Base-by-base conservation (phyloP, 2,113 vertebrate genomes). In the Spermophilus dauricus region DNA sequence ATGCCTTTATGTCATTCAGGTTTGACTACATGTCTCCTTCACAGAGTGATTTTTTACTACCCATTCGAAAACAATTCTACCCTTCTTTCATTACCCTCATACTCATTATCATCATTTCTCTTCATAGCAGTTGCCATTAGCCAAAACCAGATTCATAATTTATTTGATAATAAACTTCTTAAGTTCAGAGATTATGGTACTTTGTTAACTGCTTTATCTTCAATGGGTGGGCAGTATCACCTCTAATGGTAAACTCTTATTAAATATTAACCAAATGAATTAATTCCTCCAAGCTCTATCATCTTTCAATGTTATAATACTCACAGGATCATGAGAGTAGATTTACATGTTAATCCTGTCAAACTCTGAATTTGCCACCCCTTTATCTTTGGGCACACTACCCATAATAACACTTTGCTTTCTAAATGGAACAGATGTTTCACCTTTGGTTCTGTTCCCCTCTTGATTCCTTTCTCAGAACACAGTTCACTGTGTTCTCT, bases 211-310 rank as follows among this genome's bases (percentile, higher is more conserved):
- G 20, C 6, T 85, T 88, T 72, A 37, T 75, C 48, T 89, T 70
- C 34, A 94, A 14, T 72, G 45, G 51, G 14, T 39, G 7, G 2
- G 14, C 2, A 92, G 9, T 26, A 5, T 32, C 32, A 84, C 42
- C 37, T 84, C 76, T 30, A 61, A 81, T 37, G 61, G 45, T 45
- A 91, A 95, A 61, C 70, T 9, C 39, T 92, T 42, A 88, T 86
- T 91, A 93, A 93, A 80, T 88, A 96, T 53, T 72, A 95, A 81
- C 30, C 32, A 95, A 88, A 86, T 91, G 5, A 86, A 91, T 82
- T 34, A 81, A 88, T 76, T 93, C 28, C n/a, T 77, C 77, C 37
- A 51, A 30, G 53, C 18, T 69, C n/a, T 39, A n/a, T 91, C 34
- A 81, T 93, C 89, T 96, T 93, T 53, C 89, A 89, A 84, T 39